Evolutionary conservation across 2,797 vertebrate genomes (phyloP), one percentile per base, ranked within the genome.

Genomic region (Rhinatrema bivittatum): DNA sequence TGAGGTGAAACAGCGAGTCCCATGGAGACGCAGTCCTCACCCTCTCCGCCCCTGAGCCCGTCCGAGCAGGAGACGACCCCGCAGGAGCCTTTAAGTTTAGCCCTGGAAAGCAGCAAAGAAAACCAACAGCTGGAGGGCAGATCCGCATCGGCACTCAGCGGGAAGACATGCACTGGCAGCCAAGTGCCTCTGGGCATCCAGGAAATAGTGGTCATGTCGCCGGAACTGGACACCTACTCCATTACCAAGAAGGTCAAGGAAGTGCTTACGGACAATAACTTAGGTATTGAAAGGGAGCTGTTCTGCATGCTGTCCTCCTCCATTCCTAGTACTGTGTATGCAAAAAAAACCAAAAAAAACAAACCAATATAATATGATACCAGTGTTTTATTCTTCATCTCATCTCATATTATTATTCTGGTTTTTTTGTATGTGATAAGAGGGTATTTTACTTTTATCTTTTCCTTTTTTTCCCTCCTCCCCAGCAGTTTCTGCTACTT

Each of bases 191-290:
- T 91, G 31, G 94, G 94, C 50, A 97, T 98, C 70, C 96, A 98
- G 77, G 94, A 97, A 67, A 85, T 99, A 1, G 96, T 99, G 11
- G 92, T 94, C 68, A 89, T 95, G 87, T 98, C 94, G 25, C 81
- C 91, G 0, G 94, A 98, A 66, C 78, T 98, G 39, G 96, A 99
- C 78, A 99, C 96, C 0, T 98, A 97, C 25, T 72, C 79, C 74
- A 97, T 99, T 76, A 98, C 96, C 63, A 99, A 99, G 78, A 91
- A 90, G 60, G 92, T 99, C 61, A 99, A 98, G 65, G 96, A 98
- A 60, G 96, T 99, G 62, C 84, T 99, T 53, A 98, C 93, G 0
- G 96, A 99, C 83, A 99, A 99, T 78, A 99, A 98, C 68, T 78
- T 99, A 44, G 96, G 96, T 99, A 79, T 0, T 60, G 36, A 24